Base-by-base conservation (phyloP, 2,888 invertebrate genomes). In the Galerucella pusilla region DNA sequence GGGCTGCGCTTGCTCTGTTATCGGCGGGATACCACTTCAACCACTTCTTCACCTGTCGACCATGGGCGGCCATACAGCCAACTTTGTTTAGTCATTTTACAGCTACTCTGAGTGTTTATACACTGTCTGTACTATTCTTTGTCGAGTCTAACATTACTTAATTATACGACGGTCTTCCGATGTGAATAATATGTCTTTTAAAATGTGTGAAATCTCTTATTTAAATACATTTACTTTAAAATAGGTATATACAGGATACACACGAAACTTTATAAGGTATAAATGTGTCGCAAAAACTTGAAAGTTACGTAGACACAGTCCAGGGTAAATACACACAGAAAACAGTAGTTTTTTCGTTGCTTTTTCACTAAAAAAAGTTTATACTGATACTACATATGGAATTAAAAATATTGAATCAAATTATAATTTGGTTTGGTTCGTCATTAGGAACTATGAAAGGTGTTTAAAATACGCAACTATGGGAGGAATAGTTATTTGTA, bases 31-130 rank as follows among this genome's bases (percentile, higher is more conserved):
- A 82, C 83, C 85, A 85, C 84, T 85, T 85, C 85, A 81, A 82
- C 76, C 84, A 84, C 83, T 85, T 85, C 85, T 84, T 83, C 86
- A 85, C 85, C 86, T 85, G 85, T 83, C 77, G 71, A 73, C 75
- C 77, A 75, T 74, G 69, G 81, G 77, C 82, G 81, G 81, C 82
- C 82, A 81, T 82, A 78, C 78, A 80, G 78, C 71, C 78, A 75
- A 76, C 77, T 76, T 73, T 60, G 72, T 75, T 78, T 77, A 75
- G 76, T 78, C 78, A 78, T 77, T 80, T 79, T 74, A 74, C 75
- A 68, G 76, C 75, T 78, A 42, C 57, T 76, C 65, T 71, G 74
- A 74, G 76, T 76, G 77, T 75, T 77, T 74, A 77, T 74, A 75
- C 72, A 72, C 61, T 64, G 70, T 73, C 76, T 77, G 69, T 72